Conservation (phyloP, 2,797 vertebrate genomes). For the Clarias laeviceps region DNA sequence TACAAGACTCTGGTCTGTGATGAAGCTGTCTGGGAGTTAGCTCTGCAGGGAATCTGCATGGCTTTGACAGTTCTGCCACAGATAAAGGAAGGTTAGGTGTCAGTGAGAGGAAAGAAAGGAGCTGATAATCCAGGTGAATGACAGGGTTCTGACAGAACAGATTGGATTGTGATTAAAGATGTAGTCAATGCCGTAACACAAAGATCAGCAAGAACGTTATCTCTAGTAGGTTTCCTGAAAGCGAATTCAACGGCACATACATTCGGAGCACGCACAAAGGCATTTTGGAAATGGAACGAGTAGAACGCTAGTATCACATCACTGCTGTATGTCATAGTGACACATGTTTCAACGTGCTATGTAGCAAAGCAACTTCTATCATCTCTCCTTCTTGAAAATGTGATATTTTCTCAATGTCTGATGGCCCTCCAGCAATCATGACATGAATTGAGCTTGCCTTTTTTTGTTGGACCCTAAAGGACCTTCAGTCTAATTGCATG, state of each 20-base stretch:
- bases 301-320: neutral
- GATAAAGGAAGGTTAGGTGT: slow-evolving; percentile 32
- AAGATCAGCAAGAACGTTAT: slow-evolving; percentile 31
- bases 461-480: slow-evolving; percentile 13
- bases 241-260: neutral
- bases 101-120: slow-evolving; percentile 14
- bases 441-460: slow-evolving; percentile 13
- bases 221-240: neutral
- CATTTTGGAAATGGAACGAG: neutral
- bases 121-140: slow-evolving; percentile 36
- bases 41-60: neutral
- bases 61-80: slow-evolving; percentile 26
- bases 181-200: neutral
- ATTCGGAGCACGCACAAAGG: no score
- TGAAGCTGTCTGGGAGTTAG: slow-evolving; percentile 28
- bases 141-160: slow-evolving; percentile 31
- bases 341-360: neutral
- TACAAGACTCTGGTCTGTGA: slow-evolving; percentile 12
- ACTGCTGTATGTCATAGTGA: neutral
- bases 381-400: neutral
- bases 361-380: neutral
- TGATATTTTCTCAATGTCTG: neutral
- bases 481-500: neutral
- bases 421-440: neutral
- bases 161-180: slow-evolving; percentile 23